Base-by-base conservation (phyloP, 2,113 vertebrate species). In the Accipiter cooperii region DNA sequence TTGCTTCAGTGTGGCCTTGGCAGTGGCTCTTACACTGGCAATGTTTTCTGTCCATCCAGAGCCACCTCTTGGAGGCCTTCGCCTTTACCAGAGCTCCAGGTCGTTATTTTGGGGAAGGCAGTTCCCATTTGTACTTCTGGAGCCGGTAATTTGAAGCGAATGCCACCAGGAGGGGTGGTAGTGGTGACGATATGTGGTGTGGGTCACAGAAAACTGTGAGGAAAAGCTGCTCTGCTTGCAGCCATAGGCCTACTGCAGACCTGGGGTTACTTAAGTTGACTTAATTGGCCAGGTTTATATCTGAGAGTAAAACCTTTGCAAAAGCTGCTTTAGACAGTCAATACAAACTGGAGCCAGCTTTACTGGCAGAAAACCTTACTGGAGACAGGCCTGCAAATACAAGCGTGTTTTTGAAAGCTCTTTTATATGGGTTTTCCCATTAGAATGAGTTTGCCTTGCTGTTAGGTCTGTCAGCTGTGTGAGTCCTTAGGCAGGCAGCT, bases 41-140 rank as follows among this genome's bases (percentile, higher is more conserved):
- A 40, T 28, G 13, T 33, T 70, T 89, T 78, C 31, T 66, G 28
- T 54, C 49, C 15, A 5, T 28, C 29, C 49, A 61, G 76, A 71
- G 46, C 25, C 36, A 36, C 42, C 6, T 51, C 15, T 17, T 18
- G 16, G 57, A 4, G 24, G 26, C 47, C 25, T 28, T 51, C 1
- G 0, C 8, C 2, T 77, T 46, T 26, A 49, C 24, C 16, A 40
- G 21, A 73, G 54, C 26, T 52, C 46, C 76, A 34, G 33, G 52
- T 28, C 34, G 17, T 54, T 44, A 14, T 54, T 60, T 2, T 20
- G 57, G 38, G 75, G 79, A 58, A 83, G n/a, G 38, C 3, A 2
- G 20, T 15, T 76, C 34, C 18, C 36, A 13, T 70, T 38, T 69
- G 6, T 51, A 46, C 54, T n/a, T 52, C 0, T 0, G 4, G 24